Evolutionary conservation across 1,140 invertebrate species (phyloP).

Genomic region (Aporrectodea caliginosa): DNA sequence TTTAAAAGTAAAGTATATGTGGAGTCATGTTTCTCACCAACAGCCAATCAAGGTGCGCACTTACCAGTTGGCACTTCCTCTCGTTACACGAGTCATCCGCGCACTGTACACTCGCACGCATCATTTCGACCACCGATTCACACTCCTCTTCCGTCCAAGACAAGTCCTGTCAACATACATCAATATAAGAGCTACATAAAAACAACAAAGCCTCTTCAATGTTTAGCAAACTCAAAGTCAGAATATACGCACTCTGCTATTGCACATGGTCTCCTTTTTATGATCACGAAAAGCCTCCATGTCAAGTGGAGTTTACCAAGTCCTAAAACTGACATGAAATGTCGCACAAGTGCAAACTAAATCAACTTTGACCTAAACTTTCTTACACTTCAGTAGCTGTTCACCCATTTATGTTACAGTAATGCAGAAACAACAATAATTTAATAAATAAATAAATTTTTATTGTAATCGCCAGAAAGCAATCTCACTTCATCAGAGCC

Average conservation of each 20-base stretch:
- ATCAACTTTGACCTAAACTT: too few relatives aligned
- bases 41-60: too few relatives aligned
- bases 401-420: too few relatives aligned
- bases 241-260: not conserved
- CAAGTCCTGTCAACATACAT: not conserved
- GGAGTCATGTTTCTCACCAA: too few relatives aligned
- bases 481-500: too few relatives aligned
- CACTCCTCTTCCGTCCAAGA: not conserved
- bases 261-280: not conserved
- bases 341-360: not conserved
- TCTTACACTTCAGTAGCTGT: too few relatives aligned
- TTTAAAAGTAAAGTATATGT: too few relatives aligned
- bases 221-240: not conserved
- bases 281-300: not conserved
- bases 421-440: too few relatives aligned
- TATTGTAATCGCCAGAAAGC: too few relatives aligned
- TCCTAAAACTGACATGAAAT: not conserved
- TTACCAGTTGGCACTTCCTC: not conserved
- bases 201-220: not conserved
- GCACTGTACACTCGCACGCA: not conserved
- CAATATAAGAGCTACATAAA: not conserved
- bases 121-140: not conserved
- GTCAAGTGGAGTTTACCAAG: not conserved
- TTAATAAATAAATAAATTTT: too few relatives aligned
- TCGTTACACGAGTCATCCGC: not conserved